A percentile compares a stretch with the other conserved stretches of the same genome.
Evolutionary conservation across 2,113 vertebrate genomes (phyloP).

Genomic region (Lophius piscatorius): DNA sequence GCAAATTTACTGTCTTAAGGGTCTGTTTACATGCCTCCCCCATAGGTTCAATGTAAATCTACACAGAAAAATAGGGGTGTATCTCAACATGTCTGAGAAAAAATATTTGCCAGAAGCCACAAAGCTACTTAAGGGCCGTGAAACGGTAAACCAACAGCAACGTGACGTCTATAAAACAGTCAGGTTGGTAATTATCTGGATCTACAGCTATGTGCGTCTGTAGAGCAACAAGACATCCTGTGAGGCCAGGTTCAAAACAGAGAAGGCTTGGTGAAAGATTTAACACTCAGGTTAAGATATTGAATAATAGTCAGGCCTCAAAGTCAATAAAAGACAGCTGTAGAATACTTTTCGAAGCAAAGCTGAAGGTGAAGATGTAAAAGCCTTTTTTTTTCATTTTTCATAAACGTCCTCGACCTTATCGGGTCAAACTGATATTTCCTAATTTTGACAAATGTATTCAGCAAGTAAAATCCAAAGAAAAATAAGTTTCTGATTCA

Average conservation of each 20-base stretch:
- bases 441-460: no score
- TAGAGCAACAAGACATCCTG: conserved; percentile 18
- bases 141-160: conserved; percentile 14
- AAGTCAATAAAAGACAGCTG: no score
- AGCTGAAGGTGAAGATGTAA: no score
- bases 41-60: conserved; percentile 3
- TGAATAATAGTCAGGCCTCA: no score
- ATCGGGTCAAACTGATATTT: no score
- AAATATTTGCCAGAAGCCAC: conserved; percentile 26
- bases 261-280: conserved; percentile 53
- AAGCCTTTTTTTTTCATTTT: no score
- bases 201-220: conserved; percentile 8
- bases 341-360: no score
- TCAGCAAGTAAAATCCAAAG: no score
- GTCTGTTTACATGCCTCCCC: conserved; percentile 21
- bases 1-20: conserved; percentile 22
- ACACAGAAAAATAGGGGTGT: neutral
- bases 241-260: conserved; percentile 31
- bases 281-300: conserved; percentile 26
- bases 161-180: conserved; percentile 22
- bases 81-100: neutral
- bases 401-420: no score
- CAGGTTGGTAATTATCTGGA: conserved; percentile 48
- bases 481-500: no score
- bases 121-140: conserved; percentile 1